Evolutionary conservation across 2,888 invertebrate genomes (phyloP).

Genomic region (Dicranocentrus wangi): DNA sequence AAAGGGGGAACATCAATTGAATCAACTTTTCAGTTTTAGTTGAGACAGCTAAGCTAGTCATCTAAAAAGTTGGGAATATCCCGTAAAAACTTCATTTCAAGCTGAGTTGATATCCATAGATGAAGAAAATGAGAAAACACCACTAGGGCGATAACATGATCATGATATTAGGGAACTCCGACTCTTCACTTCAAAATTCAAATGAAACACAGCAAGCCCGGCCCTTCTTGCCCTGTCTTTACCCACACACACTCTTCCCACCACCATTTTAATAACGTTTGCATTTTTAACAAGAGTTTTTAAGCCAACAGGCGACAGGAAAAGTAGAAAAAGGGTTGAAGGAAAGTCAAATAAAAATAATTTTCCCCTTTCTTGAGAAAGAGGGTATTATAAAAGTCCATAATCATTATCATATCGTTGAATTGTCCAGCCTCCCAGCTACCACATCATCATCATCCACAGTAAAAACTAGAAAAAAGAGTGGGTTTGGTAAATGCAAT

Average conservation of each 20-base stretch:
- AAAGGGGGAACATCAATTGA: constrained; percentile 5
- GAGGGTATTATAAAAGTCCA: constrained; percentile 1
- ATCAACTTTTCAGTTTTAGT: constrained; percentile 20
- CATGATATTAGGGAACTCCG: too few relatives aligned
- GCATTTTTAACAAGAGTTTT: constrained; percentile 3
- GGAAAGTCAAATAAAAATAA: not conserved
- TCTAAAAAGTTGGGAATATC: not conserved
- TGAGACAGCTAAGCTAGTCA: not conserved
- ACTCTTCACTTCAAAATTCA: too few relatives aligned
- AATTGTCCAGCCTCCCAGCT: constrained; percentile 8
- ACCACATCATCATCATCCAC: constrained; percentile 14
- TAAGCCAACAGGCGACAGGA: not conserved
- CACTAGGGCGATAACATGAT: too few relatives aligned
- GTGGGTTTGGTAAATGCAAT: not conserved
- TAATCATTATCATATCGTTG: constrained; percentile 22
- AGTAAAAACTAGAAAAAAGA: not conserved
- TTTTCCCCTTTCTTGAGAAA: not conserved
- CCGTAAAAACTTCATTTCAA: too few relatives aligned
- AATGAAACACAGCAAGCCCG: too few relatives aligned
- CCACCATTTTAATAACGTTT: not conserved
- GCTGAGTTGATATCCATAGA: too few relatives aligned
- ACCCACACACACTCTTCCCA: too few relatives aligned
- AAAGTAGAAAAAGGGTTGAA: not conserved
- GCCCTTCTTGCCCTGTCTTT: too few relatives aligned
- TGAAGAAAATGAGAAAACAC: too few relatives aligned